Percentiles rank a stretch among this genome's conserved stretches.
Evolutionary conservation across 2,888 invertebrate genomes (phyloP).

Genomic region (Oxytorus armatus): DNA sequence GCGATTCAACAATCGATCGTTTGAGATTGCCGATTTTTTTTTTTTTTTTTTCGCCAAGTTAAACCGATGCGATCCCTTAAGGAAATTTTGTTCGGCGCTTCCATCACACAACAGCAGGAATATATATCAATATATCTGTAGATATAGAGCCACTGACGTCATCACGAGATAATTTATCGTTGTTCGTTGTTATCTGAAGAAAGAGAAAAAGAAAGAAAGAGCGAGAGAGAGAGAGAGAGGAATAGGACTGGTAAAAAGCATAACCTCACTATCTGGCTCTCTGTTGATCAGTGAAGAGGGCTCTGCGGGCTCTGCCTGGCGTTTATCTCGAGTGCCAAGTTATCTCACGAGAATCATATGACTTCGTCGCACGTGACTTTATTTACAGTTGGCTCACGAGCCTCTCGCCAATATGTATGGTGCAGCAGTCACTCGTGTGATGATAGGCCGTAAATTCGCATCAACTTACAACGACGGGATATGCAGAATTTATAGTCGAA

Average conservation of each 20-base stretch:
- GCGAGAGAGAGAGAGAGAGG: neutral
- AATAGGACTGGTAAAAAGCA: neutral
- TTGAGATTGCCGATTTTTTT: too few species aligned
- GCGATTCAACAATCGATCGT: too few species aligned
- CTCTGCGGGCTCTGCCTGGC: too few species aligned
- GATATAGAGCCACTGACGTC: conserved; percentile 11
- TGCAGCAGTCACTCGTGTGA: conserved; percentile 77
- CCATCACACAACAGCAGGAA: too few species aligned
- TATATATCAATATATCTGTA: neutral
- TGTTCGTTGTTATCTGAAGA: conserved; percentile 20
- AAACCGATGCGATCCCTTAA: too few species aligned
- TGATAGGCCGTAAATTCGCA: conserved; percentile 75
- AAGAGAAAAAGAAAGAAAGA: neutral
- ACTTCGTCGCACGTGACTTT: conserved; percentile 84
- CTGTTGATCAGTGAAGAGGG: too few species aligned
- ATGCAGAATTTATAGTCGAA: conserved; percentile 75
- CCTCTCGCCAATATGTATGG: conserved; percentile 78
- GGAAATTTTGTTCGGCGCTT: too few species aligned
- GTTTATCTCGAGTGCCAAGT: conserved; percentile 41
- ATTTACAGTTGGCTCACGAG: conserved; percentile 82
- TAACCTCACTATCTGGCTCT: too few species aligned
- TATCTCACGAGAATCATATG: conserved; percentile 80
- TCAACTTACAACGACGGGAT: conserved; percentile 67
- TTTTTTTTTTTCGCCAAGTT: too few species aligned
- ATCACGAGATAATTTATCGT: conserved; percentile 22